phyloP scores from a whole-genome alignment of 2,113 vertebrate species.

The Sebastes fasciatus region DNA sequence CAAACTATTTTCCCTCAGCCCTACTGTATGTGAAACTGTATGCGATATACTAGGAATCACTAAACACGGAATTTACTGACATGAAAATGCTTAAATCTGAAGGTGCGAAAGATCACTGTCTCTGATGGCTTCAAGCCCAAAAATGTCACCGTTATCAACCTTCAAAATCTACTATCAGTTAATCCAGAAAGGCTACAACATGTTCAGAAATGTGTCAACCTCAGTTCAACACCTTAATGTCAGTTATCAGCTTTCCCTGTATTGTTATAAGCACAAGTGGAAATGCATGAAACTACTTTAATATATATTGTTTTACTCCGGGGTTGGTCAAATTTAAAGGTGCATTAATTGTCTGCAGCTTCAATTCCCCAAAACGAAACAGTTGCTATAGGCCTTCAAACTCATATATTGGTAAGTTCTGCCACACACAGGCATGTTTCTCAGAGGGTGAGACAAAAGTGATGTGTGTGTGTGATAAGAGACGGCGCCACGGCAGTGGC shows the following conservation, averaged over 20 bases:
- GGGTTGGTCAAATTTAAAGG: neutral
- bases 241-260: neutral
- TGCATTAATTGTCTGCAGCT: neutral
- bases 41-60: neutral
- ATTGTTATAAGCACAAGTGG: neutral
- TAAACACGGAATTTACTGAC: neutral
- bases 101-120: neutral
- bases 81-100: neutral
- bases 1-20: neutral
- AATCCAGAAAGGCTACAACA: neutral
- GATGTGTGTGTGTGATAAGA: constrained; percentile 86
- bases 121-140: neutral
- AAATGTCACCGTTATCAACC: neutral
- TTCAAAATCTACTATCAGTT: neutral
- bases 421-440: constrained; percentile 70
- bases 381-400: neutral
- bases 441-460: constrained; percentile 85
- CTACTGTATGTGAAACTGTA: neutral
- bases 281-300: neutral
- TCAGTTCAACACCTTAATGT: neutral
- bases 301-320: neutral
- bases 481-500: constrained; percentile 83
- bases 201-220: neutral
- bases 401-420: constrained; percentile 20
- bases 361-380: neutral